A percentile compares a stretch with the other conserved stretches of the same genome.
phyloP scores from a whole-genome alignment of 37 sponge, comb jelly and placozoan genomes.

The Aphrocallistes beatrix region DNA sequence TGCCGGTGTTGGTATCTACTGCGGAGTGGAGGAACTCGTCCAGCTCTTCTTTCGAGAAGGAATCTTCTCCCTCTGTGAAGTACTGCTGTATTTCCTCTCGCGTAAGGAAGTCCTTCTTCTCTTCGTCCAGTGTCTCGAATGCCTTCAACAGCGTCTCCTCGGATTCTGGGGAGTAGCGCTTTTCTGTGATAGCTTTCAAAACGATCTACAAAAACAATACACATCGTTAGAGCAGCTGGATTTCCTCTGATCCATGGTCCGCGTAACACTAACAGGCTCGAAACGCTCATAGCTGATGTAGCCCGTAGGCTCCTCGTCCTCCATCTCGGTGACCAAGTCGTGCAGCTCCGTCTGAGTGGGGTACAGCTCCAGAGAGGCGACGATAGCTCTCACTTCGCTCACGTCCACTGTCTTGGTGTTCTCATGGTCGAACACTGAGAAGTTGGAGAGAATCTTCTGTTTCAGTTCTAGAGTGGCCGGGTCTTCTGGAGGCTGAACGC shows the following conservation, averaged over 20 bases:
- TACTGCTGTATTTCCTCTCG: conserved; percentile 26
- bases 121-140: conserved; percentile 32
- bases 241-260: too few relatives aligned
- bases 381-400: conserved; percentile 35
- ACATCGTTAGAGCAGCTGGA: conserved; percentile 25
- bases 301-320: conserved; percentile 42
- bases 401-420: conserved; percentile 36
- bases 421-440: conserved; percentile 36
- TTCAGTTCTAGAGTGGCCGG: conserved; percentile 30
- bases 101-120: conserved; percentile 22
- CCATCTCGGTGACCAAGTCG: conserved; percentile 37
- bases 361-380: conserved; percentile 35
- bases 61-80: conserved; percentile 27
- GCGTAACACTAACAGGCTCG: conserved; percentile 34
- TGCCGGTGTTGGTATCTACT: conserved; percentile 27
- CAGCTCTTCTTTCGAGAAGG: conserved; percentile 34
- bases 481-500: conserved; percentile 16
- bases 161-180: not conserved
- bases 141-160: conserved; percentile 25
- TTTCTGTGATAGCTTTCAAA: conserved; percentile 21
- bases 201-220: conserved; percentile 16
- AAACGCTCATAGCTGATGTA: conserved; percentile 30
- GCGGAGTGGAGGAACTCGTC: conserved; percentile 36
- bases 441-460: conserved; percentile 26
- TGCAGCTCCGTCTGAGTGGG: conserved; percentile 36